Evolutionary conservation across 2,797 vertebrate species (phyloP).

Genomic region (Pseudocheirus occidentalis): DNA sequence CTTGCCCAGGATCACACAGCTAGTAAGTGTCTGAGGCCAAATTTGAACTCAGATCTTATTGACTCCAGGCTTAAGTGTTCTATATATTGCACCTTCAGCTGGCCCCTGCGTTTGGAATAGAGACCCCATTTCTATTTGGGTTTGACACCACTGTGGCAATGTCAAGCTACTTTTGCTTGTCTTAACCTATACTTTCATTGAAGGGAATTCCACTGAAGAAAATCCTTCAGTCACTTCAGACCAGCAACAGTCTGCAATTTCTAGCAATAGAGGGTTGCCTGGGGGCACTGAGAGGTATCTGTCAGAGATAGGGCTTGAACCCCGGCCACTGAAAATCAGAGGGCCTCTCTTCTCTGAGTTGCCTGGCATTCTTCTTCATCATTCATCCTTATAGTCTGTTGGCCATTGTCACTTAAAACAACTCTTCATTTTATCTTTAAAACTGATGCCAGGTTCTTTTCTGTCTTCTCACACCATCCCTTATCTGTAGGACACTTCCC

Average conservation of each 20-base stretch:
- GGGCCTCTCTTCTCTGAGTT: not conserved
- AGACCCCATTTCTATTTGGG: not conserved
- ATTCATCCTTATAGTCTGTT: not conserved
- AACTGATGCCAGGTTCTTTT: not conserved
- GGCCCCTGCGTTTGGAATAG: not conserved
- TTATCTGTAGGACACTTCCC: constrained; percentile 10
- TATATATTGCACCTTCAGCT: not conserved
- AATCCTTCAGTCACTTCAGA: not conserved
- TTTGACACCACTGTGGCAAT: not conserved
- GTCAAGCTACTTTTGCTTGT: not conserved
- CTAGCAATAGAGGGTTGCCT: not conserved
- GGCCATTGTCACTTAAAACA: not conserved
- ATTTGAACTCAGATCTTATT: not conserved
- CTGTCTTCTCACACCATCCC: not conserved
- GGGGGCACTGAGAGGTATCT: not conserved
- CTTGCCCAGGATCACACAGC: not conserved
- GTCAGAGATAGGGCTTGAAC: not conserved
- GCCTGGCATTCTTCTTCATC: fast-evolving
- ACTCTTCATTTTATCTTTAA: not conserved
- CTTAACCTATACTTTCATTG: not conserved
- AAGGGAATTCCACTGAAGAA: not conserved
- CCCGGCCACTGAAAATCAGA: not conserved
- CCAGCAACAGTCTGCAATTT: not conserved
- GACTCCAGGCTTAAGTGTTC: not conserved
- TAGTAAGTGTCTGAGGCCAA: not conserved